These are phyloP conservation scores for Perdita meconis DNA, from an alignment of 2,888 invertebrate genomes.

Conservation along the genomic window DNA sequence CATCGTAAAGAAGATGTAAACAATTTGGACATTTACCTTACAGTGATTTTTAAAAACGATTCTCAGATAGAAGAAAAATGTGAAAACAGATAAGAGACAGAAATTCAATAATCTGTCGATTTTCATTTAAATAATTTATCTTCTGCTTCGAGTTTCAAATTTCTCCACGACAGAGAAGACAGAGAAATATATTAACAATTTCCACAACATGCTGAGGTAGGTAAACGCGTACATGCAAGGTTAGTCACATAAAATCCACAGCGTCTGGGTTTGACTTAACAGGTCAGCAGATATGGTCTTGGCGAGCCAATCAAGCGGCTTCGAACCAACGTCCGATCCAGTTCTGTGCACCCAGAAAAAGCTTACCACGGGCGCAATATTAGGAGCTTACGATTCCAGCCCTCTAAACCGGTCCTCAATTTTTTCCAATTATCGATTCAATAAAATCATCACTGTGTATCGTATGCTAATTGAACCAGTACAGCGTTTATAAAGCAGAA, in stretches of 20 bases:
- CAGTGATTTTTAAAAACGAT: no score
- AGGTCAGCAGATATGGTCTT: slow-evolving; percentile 60
- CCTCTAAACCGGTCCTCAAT: background rate
- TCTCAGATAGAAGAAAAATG: no score
- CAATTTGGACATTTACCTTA: no score
- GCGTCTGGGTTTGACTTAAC: slow-evolving; percentile 59
- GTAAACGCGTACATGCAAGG: slow-evolving; percentile 44
- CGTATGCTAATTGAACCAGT: slow-evolving; percentile 4
- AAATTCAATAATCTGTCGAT: no score
- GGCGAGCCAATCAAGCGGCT: slow-evolving; percentile 55
- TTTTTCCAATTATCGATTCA: background rate
- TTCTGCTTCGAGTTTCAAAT: slow-evolving; percentile 14
- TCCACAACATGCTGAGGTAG: slow-evolving; percentile 41
- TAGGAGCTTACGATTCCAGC: slow-evolving; percentile 12
- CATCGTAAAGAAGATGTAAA: no score
- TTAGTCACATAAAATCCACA: slow-evolving; percentile 62
- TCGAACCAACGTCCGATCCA: slow-evolving; percentile 45
- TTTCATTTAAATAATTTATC: no score
- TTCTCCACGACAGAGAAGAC: no score
- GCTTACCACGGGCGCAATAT: background rate
- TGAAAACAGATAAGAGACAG: no score
- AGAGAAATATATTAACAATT: slow-evolving; percentile 44
- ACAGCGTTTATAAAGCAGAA: slow-evolving; percentile 15
- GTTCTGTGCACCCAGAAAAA: slow-evolving; percentile 13
- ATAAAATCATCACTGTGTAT: slow-evolving; percentile 34